Conservation (phyloP, 2,888 invertebrate species). For the Cetonia aurata region DNA sequence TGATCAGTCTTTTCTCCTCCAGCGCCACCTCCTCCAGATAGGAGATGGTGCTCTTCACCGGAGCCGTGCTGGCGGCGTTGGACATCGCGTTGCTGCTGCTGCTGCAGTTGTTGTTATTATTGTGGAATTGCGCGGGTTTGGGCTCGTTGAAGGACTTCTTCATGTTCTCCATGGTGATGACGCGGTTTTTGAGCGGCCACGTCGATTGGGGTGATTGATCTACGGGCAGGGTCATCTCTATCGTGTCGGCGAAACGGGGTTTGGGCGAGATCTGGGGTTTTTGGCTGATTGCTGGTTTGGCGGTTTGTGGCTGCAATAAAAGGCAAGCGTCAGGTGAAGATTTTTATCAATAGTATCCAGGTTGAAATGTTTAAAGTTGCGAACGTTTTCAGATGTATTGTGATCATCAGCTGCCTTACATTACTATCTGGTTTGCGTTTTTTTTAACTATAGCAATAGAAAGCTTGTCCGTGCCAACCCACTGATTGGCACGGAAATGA, state of each 20-base stretch:
- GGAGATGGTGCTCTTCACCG: constrained; percentile 40
- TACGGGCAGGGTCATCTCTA: constrained; percentile 75
- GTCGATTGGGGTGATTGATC: constrained; percentile 70
- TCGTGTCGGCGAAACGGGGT: constrained; percentile 70
- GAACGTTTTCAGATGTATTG: no score
- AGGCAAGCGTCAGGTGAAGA: no score
- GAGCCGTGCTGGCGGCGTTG: not conserved
- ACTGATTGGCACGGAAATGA: no score
- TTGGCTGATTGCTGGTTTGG: constrained; percentile 68
- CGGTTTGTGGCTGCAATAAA: constrained; percentile 56
- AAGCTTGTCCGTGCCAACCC: no score
- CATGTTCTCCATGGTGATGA: constrained; percentile 65
- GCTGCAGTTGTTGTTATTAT: constrained; percentile 6
- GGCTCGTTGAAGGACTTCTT: constrained; percentile 60
- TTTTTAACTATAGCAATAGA: no score
- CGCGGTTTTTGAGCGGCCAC: constrained; percentile 74
- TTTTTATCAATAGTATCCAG: no score
- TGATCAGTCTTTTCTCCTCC: constrained; percentile 83
- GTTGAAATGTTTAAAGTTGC: no score
- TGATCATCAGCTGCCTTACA: no score
- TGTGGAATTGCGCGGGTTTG: constrained; percentile 39
- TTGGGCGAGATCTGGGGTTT: constrained; percentile 68
- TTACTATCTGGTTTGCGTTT: no score
- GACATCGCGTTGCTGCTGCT: not conserved
- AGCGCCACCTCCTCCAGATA: constrained; percentile 79